Base-by-base conservation (phyloP, 2,113 vertebrate species). In the Notothenia rossii region DNA sequence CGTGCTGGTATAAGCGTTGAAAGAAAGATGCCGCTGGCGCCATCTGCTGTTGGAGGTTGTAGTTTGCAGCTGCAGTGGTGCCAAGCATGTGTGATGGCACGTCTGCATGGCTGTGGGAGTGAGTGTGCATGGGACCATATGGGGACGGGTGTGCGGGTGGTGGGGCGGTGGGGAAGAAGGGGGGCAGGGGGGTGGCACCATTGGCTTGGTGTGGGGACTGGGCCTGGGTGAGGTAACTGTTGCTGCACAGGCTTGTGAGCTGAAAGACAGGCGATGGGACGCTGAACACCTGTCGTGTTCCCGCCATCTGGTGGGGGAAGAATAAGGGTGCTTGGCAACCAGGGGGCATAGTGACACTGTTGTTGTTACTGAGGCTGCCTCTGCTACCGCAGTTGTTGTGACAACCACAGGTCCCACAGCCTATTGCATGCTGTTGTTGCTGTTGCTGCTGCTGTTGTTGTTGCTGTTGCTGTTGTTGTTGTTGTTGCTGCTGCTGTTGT, bases 211-310 rank as follows among this genome's bases (percentile, higher is more conserved):
- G 97, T 82, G 96, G 96, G 79, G 96, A 94, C 93, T 97, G 96
- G 86, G 96, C 93, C 94, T 97, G 97, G 89, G 90, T 96, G 96
- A 98, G 97, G 97, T 98, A 98, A 96, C 95, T 97, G 95, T 95
- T 96, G 87, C 94, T 98, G 94, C 97, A 97, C 92, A 98, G 88
- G 69, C 95, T 96, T 0, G 96, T 95, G 88, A 99, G 94, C 79
- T 96, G 95, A 93, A 99, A 96, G 89, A 97, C 85, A 11, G 80
- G 94, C 0, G 96, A 93, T 0, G 96, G 94, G 68, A 97, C 93
- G 72, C 96, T 94, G 93, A 98, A 97, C 87, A 98, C 82, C 75
- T 97, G 97, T 65, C 96, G 96, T 14, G 94, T 94, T 88, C 80
- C 91, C 8, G 86, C 84, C 88, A 93, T 90, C 75, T 91, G 93